Percentiles rank a stretch among this genome's conserved stretches.
phyloP scores from a whole-genome alignment of 1,140 invertebrate species.

The Eciton burchellii region DNA sequence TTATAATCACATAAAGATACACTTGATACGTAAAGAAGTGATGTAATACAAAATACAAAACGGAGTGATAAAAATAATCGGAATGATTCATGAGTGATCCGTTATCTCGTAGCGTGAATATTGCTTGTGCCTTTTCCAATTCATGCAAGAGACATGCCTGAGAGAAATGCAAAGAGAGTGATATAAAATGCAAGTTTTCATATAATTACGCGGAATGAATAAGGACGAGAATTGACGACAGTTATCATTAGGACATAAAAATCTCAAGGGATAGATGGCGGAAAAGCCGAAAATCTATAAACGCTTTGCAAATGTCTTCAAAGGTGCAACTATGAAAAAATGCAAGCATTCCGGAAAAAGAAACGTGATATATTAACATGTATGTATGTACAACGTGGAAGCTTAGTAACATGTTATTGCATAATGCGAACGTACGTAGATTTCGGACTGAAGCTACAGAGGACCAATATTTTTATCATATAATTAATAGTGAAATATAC shows the following conservation, averaged over 20 bases:
- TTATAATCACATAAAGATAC: neutral
- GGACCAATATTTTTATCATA: slow-evolving; percentile 34
- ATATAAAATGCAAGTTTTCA: slow-evolving; percentile 10
- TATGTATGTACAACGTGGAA: neutral
- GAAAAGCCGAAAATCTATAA: neutral
- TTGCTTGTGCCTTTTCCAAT: neutral
- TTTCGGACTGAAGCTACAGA: slow-evolving; percentile 9
- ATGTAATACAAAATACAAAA: neutral
- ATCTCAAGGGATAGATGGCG: neutral
- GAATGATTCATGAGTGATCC: neutral
- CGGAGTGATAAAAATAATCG: neutral
- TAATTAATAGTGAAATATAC: slow-evolving; percentile 34
- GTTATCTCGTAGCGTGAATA: neutral
- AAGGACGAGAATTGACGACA: neutral
- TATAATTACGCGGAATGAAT: neutral
- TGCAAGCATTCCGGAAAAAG: neutral
- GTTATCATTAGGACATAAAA: neutral
- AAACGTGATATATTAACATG: slow-evolving; percentile 31
- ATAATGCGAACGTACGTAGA: slow-evolving; percentile 1
- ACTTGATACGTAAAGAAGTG: neutral
- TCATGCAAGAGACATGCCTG: neutral
- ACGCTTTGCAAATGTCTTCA: neutral
- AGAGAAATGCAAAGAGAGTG: neutral
- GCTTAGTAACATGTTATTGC: slow-evolving; percentile 16
- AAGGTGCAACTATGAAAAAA: neutral